Evolutionary conservation across 2,797 vertebrate genomes (phyloP).

Genomic region (Scomberomorus guttatus): DNA sequence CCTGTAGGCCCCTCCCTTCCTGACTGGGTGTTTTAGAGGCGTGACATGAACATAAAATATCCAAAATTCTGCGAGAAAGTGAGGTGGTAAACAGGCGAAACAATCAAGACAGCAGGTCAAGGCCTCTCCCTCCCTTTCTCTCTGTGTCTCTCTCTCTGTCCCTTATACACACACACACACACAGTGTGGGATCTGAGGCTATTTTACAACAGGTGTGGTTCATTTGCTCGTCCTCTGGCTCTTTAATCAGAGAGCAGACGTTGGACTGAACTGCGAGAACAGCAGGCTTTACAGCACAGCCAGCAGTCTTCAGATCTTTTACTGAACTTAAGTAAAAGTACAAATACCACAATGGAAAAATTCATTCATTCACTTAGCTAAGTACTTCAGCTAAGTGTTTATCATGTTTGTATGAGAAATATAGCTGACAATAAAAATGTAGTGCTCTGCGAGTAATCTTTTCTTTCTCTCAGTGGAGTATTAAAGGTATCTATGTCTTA

Average conservation of each 20-base stretch:
- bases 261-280: conserved; percentile 11
- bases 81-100: conserved; percentile 6
- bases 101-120: conserved; percentile 22
- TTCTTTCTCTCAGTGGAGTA: too few relatives aligned
- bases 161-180: not conserved
- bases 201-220: conserved; percentile 51
- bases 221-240: conserved; percentile 6
- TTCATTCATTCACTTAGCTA: too few relatives aligned
- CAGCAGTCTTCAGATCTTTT: not conserved
- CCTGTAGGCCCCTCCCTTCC: conserved; percentile 5
- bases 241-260: conserved; percentile 32
- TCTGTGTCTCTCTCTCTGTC: not conserved
- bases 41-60: conserved; percentile 36
- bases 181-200: conserved; percentile 6
- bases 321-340: not conserved
- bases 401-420: too few relatives aligned
- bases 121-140: not conserved
- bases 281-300: conserved; percentile 2
- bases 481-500: too few relatives aligned
- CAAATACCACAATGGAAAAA: not conserved
- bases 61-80: conserved; percentile 54
- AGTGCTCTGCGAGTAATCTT: too few relatives aligned
- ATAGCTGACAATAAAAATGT: too few relatives aligned
- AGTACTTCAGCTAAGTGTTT: too few relatives aligned
- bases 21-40: conserved; percentile 24